Evolutionary conservation across 2,113 vertebrate species (phyloP).

Genomic region (Euleptes europaea): DNA sequence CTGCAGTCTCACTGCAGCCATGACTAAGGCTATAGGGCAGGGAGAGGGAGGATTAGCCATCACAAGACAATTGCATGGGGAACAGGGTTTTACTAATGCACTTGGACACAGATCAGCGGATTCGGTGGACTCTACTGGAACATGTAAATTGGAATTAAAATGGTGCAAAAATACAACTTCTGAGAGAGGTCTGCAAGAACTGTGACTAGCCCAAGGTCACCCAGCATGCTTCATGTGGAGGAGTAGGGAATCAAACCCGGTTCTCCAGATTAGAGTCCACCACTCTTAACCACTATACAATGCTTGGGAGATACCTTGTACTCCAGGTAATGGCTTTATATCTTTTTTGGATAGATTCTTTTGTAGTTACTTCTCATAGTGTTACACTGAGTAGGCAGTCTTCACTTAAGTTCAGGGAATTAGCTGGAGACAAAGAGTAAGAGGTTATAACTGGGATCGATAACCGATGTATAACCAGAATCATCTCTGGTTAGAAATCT

Average conservation of each 20-base stretch:
- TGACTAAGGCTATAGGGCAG: not conserved
- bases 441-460: too few relatives aligned
- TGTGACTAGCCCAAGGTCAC: too few relatives aligned
- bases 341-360: constrained; percentile 43
- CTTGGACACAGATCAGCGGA: not conserved
- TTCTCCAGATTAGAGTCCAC: too few relatives aligned
- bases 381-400: too few relatives aligned
- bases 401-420: too few relatives aligned
- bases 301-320: constrained; percentile 16
- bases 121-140: not conserved
- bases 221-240: too few relatives aligned
- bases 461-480: too few relatives aligned
- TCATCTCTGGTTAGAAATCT: too few relatives aligned
- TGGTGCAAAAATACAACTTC: not conserved
- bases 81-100: not conserved
- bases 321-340: constrained; percentile 35
- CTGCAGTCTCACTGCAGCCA: not conserved
- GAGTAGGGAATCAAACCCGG: too few relatives aligned
- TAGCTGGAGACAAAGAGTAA: too few relatives aligned
- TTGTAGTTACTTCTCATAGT: constrained; percentile 44
- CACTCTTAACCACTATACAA: too few relatives aligned
- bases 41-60: not conserved
- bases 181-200: too few relatives aligned
- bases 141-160: not conserved
- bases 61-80: not conserved